A percentile compares a stretch with the other conserved stretches of the same genome.
Evolutionary conservation across 2,888 invertebrate genomes (phyloP).

Genomic region (Colletes collaris): DNA sequence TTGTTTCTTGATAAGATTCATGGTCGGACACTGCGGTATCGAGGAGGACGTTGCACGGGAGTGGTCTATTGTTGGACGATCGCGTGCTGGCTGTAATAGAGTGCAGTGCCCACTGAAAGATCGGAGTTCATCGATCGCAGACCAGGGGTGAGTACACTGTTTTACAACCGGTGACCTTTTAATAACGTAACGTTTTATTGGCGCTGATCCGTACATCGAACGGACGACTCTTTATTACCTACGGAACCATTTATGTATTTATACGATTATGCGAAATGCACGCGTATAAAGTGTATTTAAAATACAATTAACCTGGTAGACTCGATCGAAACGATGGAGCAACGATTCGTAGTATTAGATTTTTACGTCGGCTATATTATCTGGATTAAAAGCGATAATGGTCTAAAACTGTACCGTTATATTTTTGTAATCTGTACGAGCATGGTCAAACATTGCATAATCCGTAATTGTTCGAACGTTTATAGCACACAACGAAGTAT

Average conservation of each 20-base stretch:
- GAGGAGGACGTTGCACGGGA: conserved; percentile 25
- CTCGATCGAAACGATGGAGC: too few relatives aligned
- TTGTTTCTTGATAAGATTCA: conserved; percentile 16
- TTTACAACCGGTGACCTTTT: conserved; percentile 15
- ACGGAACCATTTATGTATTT: not conserved
- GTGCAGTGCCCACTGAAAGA: conserved; percentile 55
- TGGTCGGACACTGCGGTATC: conserved; percentile 4
- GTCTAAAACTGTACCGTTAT: too few relatives aligned
- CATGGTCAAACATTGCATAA: too few relatives aligned
- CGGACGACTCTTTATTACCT: not conserved
- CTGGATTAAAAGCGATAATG: too few relatives aligned
- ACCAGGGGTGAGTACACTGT: conserved; percentile 49
- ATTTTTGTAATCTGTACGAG: too few relatives aligned
- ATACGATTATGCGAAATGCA: too few relatives aligned
- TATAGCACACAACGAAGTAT: too few relatives aligned
- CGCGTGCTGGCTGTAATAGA: conserved; percentile 61
- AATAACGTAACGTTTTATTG: not conserved
- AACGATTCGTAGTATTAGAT: too few relatives aligned
- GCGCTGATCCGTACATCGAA: not conserved
- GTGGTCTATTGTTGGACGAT: conserved; percentile 55
- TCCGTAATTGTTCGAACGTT: too few relatives aligned
- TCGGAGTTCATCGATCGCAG: conserved; percentile 62
- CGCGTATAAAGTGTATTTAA: too few relatives aligned
- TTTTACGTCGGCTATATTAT: too few relatives aligned
- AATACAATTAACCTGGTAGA: too few relatives aligned